Base-by-base conservation (phyloP, 2,113 vertebrate species). In the Steatornis caripensis region DNA sequence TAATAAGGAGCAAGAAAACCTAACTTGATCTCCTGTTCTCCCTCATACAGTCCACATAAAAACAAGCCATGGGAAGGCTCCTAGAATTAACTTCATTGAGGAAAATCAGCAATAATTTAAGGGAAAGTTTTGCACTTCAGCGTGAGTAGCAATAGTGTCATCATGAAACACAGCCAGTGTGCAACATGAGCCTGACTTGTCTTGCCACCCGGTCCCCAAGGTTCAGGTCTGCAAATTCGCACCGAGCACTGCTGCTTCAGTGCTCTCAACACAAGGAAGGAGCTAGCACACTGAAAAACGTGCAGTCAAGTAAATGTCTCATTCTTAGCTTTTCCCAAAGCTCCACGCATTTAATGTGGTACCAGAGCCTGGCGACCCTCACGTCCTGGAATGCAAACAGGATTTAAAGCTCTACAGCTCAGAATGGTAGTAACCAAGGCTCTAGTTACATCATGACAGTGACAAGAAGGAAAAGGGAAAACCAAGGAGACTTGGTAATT, bases 41-140 rank as follows among this genome's bases (percentile, higher is more conserved):
- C 60, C 81, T 90, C 83, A 71, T 13, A 53, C 24, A 71, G 36
- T 36, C 39, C 87, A 75, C 49, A 69, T 41, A 57, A 95, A 95
- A 92, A 90, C 57, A 96, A 84, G 51, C n/a, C 36, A 51, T 37
- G 27, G 71, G 37, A 95, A 82, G 65, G 36, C 39, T 61, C 32
- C 53, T 88, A 53, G 81, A 84, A 94, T 91, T 75, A 96, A 58
- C 26, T 72, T 68, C 6, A 9, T 20, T 43, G 37, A 17, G 69
- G 29, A n/a, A 48, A 51, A 82, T 34, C 62, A 74, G n/a, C 23
- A 68, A 24, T 27, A 49, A 29, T 45, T 37, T 34, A 48, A 81
- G 39, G 19, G 27, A 49, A 91, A 60, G 27, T 16, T 93, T 55
- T 46, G 6, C 54, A 58, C 51, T 80, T 32, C 49, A 27, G 24